Evolutionary conservation across 2,797 vertebrate genomes (phyloP).

Genomic region (Phrynocephalus vlangalii): DNA sequence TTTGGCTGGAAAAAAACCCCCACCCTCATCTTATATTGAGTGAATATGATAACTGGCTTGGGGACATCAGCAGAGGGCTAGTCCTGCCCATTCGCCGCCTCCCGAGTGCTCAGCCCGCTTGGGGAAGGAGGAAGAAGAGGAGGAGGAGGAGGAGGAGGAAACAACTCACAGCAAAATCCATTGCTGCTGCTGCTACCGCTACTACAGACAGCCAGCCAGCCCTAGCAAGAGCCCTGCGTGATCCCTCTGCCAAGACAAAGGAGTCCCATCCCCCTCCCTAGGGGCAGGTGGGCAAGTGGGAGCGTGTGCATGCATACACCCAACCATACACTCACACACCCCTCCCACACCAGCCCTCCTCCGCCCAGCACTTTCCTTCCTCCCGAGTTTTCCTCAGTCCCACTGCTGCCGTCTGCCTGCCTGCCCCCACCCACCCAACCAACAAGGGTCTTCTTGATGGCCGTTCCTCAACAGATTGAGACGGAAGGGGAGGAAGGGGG

Average conservation of each 20-base stretch:
- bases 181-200: not conserved
- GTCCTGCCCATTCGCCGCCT: too few species aligned
- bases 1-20: too few species aligned
- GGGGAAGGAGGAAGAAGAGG: constrained; percentile 70
- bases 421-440: not conserved
- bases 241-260: constrained; percentile 72
- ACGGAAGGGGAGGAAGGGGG: not conserved
- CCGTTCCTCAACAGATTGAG: not conserved
- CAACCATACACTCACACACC: not conserved
- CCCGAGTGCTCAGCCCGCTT: too few species aligned
- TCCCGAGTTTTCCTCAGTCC: too few species aligned
- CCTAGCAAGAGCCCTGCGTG: not conserved
- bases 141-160: constrained; percentile 71
- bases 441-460: not conserved
- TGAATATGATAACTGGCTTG: too few species aligned
- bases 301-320: too few species aligned
- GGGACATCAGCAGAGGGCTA: too few species aligned
- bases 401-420: too few species aligned
- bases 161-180: constrained; percentile 74
- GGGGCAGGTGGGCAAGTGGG: not conserved
- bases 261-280: constrained; percentile 67
- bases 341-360: not conserved
- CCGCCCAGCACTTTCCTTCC: not conserved
- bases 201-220: not conserved
- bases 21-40: too few species aligned